Evolutionary conservation across 1,140 invertebrate genomes (phyloP), one percentile per base, ranked within the genome.

Genomic region (Achatina immaculata): DNA sequence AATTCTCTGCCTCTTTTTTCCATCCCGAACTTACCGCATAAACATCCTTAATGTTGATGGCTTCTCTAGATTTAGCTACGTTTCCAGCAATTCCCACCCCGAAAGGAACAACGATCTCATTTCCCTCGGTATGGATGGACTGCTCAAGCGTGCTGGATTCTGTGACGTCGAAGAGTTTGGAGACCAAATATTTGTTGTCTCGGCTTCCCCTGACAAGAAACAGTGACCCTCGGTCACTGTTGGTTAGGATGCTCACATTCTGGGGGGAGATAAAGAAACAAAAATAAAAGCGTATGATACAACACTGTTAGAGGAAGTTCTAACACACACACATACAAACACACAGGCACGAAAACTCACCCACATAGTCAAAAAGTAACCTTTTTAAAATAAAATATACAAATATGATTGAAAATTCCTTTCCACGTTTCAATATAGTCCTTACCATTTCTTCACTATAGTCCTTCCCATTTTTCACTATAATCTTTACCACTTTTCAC

Each of bases 21-120:
- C 48, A 21, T 14, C 3, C 4, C 3, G 31, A 21, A 86, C 92
- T 92, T 92, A 96, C 97, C 94, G 96, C 94, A 92, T 98, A 98
- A 71, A 97, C 97, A 91, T 98, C 96, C 42, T 96, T 95, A 91
- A 98, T 98, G 92, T 98, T 98, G 84, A 98, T 95, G 24, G 95
- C 94, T 89, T 96, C 95, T 34, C 96, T 96, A 85, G 95, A 96
- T 88, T 96, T 94, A 3, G 97, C 97, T 14, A 98, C 97, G 92
- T 96, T 96, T 7, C 97, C 97, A 0, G 97, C 96, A 84, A 98
- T 98, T 45, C 97, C 97, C 45, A 91, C 92, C 7, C 94, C 94
- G 92, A 94, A 94, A 97, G 96, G 89, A 40, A 90, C 86, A 78
- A 85, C 86, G 40, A 89, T 89, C 76, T 88, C 89, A 48, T 86